phyloP scores from a whole-genome alignment of 1,140 invertebrate genomes.

The Cydia strobilella region DNA sequence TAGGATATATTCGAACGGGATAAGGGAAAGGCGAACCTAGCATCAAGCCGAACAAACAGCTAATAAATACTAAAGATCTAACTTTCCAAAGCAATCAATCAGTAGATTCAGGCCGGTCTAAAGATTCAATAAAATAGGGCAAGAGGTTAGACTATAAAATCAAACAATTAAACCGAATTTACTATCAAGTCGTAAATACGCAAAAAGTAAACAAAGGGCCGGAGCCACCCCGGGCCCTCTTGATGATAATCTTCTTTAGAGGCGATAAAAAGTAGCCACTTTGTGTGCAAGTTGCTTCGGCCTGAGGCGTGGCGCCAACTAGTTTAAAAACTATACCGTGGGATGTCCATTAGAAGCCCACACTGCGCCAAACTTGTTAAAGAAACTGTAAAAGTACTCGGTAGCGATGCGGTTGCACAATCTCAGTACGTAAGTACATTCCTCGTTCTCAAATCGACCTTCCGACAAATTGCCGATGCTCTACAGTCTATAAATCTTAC shows the following conservation, averaged over 20 bases:
- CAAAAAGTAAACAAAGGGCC: conserved; percentile 19
- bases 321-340: conserved; percentile 16
- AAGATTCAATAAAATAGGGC: conserved; percentile 11
- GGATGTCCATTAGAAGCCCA: conserved; percentile 23
- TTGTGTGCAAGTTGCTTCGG: conserved; percentile 18
- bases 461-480: conserved; percentile 17
- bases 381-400: background rate
- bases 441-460: conserved; percentile 5
- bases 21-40: background rate
- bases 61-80: background rate
- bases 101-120: background rate
- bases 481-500: conserved; percentile 19
- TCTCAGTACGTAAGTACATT: background rate
- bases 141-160: conserved; percentile 20
- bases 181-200: conserved; percentile 24
- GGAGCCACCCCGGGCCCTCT: background rate
- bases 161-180: conserved; percentile 20
- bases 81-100: conserved; percentile 13
- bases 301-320: background rate
- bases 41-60: background rate
- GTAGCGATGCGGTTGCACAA: background rate
- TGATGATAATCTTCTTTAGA: conserved; percentile 19
- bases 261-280: conserved; percentile 22
- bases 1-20: background rate
- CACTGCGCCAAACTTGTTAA: conserved; percentile 17